Conservation (phyloP, 2,888 invertebrate genomes). For the Trachelus troglodyta region DNA sequence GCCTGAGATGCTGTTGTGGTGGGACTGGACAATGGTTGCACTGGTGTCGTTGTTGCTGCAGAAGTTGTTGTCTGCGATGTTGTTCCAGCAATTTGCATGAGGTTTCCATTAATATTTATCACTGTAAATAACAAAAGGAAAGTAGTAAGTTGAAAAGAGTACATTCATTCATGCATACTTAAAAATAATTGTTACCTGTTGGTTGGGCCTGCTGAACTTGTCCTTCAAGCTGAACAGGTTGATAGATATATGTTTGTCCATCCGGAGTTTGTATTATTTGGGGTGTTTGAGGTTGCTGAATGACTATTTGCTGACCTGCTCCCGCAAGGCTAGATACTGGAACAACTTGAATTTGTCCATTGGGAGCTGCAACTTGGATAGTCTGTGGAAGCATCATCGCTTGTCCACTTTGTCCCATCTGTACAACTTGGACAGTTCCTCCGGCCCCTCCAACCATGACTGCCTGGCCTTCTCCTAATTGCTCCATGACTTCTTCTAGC, state of each 20-base stretch:
- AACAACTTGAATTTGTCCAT: slow-evolving; percentile 79
- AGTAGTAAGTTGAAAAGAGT: not conserved
- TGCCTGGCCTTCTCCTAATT: slow-evolving; percentile 60
- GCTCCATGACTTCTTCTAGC: slow-evolving; percentile 51
- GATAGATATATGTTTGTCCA: slow-evolving; percentile 93
- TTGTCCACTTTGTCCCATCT: slow-evolving; percentile 72
- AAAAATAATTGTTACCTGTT: slow-evolving; percentile 66
- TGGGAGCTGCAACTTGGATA: slow-evolving; percentile 73
- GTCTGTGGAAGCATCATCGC: slow-evolving; percentile 71
- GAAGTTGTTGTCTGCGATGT: slow-evolving; percentile 63
- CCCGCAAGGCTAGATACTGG: slow-evolving; percentile 74
- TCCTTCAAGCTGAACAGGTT: slow-evolving; percentile 76
- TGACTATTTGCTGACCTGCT: slow-evolving; percentile 71
- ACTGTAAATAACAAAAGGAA: slow-evolving; percentile 66
- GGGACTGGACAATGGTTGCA: slow-evolving; percentile 66
- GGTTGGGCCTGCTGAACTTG: slow-evolving; percentile 73
- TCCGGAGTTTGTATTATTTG: slow-evolving; percentile 92
- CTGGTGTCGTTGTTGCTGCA: slow-evolving; percentile 65
- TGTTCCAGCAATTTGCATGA: slow-evolving; percentile 75
- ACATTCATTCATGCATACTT: not conserved
- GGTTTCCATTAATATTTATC: slow-evolving; percentile 80
- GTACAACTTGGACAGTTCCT: slow-evolving; percentile 61
- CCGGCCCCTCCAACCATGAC: slow-evolving; percentile 61
- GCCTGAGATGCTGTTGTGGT: slow-evolving; percentile 55
- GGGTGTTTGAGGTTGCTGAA: slow-evolving; percentile 75